Evolutionary conservation across 2,888 invertebrate genomes (phyloP).

Genomic region (Cylloceria caligata): DNA sequence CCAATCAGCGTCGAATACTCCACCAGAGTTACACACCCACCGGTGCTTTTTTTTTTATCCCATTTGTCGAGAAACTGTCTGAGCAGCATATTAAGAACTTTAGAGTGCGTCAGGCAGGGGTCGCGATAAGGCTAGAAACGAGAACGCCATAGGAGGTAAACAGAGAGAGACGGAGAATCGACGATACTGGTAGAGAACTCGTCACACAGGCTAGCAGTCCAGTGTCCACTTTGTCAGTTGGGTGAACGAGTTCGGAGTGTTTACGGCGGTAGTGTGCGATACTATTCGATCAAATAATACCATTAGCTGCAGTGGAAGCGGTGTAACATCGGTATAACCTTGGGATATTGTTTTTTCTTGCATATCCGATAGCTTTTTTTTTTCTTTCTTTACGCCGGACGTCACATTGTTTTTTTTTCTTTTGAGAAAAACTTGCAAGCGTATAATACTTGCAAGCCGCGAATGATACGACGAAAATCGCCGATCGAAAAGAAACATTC

Average conservation of each 20-base stretch:
- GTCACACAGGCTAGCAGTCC: conserved; percentile 10
- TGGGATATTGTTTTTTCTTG: not conserved
- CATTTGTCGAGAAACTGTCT: not conserved
- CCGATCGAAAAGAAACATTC: not conserved
- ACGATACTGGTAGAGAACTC: not conserved
- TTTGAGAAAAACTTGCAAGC: not conserved
- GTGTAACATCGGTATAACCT: not conserved
- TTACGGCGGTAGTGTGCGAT: not conserved
- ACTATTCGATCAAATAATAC: not conserved
- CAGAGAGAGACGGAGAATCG: not conserved
- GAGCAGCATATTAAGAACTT: not conserved
- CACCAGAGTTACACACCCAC: not conserved
- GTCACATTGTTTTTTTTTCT: not conserved
- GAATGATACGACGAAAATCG: not conserved
- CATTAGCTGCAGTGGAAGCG: not conserved
- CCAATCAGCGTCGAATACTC: not conserved
- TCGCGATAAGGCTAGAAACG: not conserved
- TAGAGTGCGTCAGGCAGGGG: not conserved
- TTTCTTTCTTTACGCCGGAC: not conserved
- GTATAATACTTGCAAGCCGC: not conserved
- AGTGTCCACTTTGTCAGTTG: conserved; percentile 9
- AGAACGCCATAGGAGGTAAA: not conserved
- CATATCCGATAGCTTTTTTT: not conserved
- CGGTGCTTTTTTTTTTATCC: not conserved
- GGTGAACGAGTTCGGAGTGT: not conserved